Evolutionary conservation across 1,140 invertebrate species (phyloP).

Genomic region (Homalodisca vitripennis): DNA sequence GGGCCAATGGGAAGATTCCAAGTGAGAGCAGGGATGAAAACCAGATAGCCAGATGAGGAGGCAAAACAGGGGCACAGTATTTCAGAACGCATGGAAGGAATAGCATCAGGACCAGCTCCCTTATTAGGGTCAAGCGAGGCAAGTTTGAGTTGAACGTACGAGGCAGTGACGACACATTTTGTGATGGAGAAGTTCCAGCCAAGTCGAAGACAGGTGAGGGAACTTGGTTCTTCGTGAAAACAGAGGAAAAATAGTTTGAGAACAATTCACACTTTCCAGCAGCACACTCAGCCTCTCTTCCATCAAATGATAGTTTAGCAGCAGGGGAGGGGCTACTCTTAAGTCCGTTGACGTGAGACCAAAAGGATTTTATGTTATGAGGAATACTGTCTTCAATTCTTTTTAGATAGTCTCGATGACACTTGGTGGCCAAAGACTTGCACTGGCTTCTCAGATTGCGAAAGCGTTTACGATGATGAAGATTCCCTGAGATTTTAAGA

Average conservation of each 20-base stretch:
- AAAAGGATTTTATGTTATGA: background rate
- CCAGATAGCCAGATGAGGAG: background rate
- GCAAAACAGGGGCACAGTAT: background rate
- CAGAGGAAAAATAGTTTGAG: background rate
- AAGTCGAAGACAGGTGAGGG: too few species aligned
- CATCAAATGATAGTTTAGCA: background rate
- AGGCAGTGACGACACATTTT: background rate
- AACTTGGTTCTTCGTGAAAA: background rate
- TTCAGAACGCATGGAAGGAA: background rate
- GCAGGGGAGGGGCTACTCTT: background rate
- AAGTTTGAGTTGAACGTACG: background rate
- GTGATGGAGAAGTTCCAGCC: background rate
- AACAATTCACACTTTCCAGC: background rate
- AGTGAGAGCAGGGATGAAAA: background rate
- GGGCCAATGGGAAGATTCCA: background rate
- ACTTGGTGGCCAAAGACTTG: background rate
- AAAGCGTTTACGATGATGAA: background rate
- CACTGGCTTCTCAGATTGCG: background rate
- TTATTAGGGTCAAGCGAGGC: background rate
- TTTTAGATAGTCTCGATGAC: background rate
- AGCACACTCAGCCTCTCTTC: background rate
- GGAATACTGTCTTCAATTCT: background rate
- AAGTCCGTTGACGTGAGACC: background rate
- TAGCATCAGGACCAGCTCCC: background rate
- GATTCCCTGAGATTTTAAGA: background rate